Percentiles rank a stretch among this genome's conserved stretches.
These are phyloP conservation scores for Napeogenes inachia DNA, from an alignment of 2,888 invertebrate species.

Conservation along the genomic window DNA sequence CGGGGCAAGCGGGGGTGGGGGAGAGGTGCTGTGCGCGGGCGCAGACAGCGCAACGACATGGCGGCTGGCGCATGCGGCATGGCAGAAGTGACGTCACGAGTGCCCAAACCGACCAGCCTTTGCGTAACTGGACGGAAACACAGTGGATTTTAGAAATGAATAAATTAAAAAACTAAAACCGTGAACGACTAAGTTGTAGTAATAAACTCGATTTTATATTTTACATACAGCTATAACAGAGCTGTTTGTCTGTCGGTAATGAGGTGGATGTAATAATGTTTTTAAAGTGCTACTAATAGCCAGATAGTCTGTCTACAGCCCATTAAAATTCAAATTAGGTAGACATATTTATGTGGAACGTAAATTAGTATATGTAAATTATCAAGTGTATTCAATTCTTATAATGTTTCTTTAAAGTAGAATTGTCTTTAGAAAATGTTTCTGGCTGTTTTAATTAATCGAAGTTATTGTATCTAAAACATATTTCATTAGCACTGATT, in stretches of 20 bases:
- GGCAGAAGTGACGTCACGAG: slow-evolving; percentile 64
- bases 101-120: slow-evolving; percentile 31
- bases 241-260: neutral
- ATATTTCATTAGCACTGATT: too few relatives aligned
- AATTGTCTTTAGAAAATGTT: too few relatives aligned
- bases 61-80: slow-evolving; percentile 40
- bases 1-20: slow-evolving; percentile 52
- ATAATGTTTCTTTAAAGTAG: slow-evolving; percentile 6
- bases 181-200: slow-evolving; percentile 1
- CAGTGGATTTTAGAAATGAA: slow-evolving; percentile 33
- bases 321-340: slow-evolving; percentile 16
- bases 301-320: slow-evolving; percentile 3
- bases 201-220: slow-evolving; percentile 1
- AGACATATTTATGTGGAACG: slow-evolving; percentile 13
- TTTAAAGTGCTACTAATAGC: too few relatives aligned
- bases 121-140: slow-evolving; percentile 64
- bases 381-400: slow-evolving; percentile 6
- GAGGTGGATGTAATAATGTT: too few relatives aligned
- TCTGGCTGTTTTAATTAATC: too few relatives aligned
- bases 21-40: slow-evolving; percentile 47
- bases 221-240: neutral
- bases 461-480: too few relatives aligned
- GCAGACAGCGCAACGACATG: slow-evolving; percentile 68
- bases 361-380: slow-evolving; percentile 13
- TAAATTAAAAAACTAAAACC: slow-evolving; percentile 10